Evolutionary conservation across 2,797 vertebrate genomes (phyloP), one percentile per base, ranked within the genome.

Genomic region (Manis javanica): DNA sequence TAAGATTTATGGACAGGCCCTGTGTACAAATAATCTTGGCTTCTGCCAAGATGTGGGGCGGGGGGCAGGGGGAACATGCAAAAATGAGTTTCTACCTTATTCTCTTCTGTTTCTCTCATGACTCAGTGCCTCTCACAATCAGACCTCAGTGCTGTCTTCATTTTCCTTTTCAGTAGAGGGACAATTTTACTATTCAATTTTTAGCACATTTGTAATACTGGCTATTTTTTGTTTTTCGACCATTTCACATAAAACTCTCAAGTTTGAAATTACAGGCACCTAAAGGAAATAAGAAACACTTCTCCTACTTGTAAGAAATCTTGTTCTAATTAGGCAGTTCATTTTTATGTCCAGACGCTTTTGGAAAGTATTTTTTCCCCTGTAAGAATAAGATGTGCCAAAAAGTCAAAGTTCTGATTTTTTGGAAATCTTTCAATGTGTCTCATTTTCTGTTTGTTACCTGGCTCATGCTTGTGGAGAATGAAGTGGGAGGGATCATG

Each of bases 251-350:
- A 95, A 97, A 98, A 83, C 66, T 97, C 91, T 94, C 84, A 97
- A 71, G n/a, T 96, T 92, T 96, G 87, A 96, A 97, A 97, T 77
- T 93, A 69, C 26, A 92, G 78, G 71, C 82, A 55, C 87, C 90
- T 61, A 93, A 97, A 98, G 91, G 96, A 97, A 95, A 97, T 64
- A 95, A 97, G 46, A 98, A 97, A 97, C 86, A 86, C 34, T 95
- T 97, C 96, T 57, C 51, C 68, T 93, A 88, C 85, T 97, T 96
- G 96, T 93, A 92, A 96, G 85, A 97, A 98, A 97, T 16, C 66
- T 95, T 98, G 69, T 95, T 97, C 69, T 97, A 97, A 97, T 97
- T 90, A 97, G 34, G 66, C 29, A 91, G 66, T 66, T 98, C 85
- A 7, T 96, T 98, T 97, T 98, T 96, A 95, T 91, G 63, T 89